Conservation (phyloP, 1,140 invertebrate genomes). For the Eueides isabella region DNA sequence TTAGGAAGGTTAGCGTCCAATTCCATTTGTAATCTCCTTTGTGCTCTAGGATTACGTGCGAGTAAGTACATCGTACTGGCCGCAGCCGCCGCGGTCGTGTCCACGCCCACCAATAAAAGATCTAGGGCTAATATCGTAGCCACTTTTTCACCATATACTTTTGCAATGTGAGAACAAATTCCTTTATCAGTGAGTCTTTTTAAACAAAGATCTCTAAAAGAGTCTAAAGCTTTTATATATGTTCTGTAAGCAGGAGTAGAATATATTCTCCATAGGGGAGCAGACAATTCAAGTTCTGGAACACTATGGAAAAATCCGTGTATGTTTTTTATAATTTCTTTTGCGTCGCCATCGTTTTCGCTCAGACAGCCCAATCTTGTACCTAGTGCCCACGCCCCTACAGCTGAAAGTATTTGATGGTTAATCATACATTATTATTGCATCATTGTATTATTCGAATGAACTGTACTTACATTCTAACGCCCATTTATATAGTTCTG, state of each 20-base stretch:
- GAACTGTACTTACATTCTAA: slow-evolving; percentile 90
- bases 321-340: slow-evolving; percentile 89
- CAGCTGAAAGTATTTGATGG: slow-evolving; percentile 82
- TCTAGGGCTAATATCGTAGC: slow-evolving; percentile 91
- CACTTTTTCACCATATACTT: slow-evolving; percentile 81
- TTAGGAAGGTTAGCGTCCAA: slow-evolving; percentile 84
- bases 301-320: slow-evolving; percentile 92
- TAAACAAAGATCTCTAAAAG: slow-evolving; percentile 81
- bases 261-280: slow-evolving; percentile 91
- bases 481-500: slow-evolving; percentile 93
- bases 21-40: slow-evolving; percentile 88
- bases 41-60: slow-evolving; percentile 88
- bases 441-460: neutral
- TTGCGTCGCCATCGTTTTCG: slow-evolving; percentile 85
- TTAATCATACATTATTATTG: neutral
- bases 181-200: slow-evolving; percentile 73
- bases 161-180: slow-evolving; percentile 65
- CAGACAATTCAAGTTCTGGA: slow-evolving; percentile 89
- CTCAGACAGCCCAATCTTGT: slow-evolving; percentile 89
- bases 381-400: slow-evolving; percentile 90
- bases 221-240: slow-evolving; percentile 88
- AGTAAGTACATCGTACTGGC: slow-evolving; percentile 91
- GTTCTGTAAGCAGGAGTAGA: slow-evolving; percentile 89
- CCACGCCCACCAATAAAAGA: slow-evolving; percentile 93
- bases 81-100: slow-evolving; percentile 91